phyloP scores from a whole-genome alignment of 2,888 invertebrate genomes.

The Microctonus aethiopoides region DNA sequence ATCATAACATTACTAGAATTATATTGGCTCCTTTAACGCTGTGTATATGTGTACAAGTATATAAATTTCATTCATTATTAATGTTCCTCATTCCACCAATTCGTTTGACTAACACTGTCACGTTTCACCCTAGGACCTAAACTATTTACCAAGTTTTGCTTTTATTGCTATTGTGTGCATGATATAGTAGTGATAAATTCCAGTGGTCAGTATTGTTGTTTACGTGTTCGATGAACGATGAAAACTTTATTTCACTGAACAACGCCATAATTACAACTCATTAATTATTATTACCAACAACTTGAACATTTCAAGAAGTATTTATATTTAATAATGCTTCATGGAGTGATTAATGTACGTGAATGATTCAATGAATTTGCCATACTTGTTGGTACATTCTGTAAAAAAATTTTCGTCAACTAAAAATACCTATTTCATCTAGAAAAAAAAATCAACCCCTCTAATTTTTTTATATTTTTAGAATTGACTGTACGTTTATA shows the following conservation, averaged over 20 bases:
- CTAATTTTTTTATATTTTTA: conserved; percentile 13
- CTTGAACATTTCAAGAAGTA: neutral
- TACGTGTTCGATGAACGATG: neutral
- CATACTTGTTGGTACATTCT: neutral
- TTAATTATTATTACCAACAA: conserved; percentile 21
- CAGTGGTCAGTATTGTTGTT: neutral
- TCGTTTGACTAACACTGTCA: conserved; percentile 45
- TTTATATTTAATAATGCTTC: neutral
- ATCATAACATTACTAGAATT: neutral
- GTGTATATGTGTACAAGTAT: conserved; percentile 34
- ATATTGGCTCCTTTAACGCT: conserved; percentile 8
- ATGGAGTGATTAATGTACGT: neutral
- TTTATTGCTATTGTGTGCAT: conserved; percentile 47
- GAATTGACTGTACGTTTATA: neutral
- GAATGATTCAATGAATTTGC: neutral
- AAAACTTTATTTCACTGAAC: neutral
- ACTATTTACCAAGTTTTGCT: conserved; percentile 52
- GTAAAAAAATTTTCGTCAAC: neutral
- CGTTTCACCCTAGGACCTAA: conserved; percentile 47
- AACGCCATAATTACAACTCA: neutral
- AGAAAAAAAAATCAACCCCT: neutral
- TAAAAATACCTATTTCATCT: neutral
- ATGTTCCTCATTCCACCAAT: conserved; percentile 47
- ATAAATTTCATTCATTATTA: conserved; percentile 53
- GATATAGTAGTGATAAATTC: conserved; percentile 10